phyloP scores from a whole-genome alignment of 2,888 invertebrate species.

The Oxytorus armatus region DNA sequence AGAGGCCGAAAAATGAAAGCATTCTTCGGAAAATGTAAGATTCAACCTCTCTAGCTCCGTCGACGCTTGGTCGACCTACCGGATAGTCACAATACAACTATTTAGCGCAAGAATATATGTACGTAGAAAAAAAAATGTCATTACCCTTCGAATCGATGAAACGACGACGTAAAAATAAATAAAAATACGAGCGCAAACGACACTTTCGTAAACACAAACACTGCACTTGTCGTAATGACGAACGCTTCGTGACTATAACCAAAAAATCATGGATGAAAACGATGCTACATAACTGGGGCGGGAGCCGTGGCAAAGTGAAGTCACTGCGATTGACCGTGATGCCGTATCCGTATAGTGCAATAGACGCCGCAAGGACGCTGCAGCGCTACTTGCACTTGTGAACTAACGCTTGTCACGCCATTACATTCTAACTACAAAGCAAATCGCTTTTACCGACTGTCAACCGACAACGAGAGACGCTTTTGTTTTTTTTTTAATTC shows the following conservation, averaged over 20 bases:
- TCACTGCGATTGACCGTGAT: too few species aligned
- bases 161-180: not conserved
- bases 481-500: too few species aligned
- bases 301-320: too few species aligned
- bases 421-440: too few species aligned
- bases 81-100: not conserved
- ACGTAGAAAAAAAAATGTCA: constrained; percentile 4
- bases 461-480: too few species aligned
- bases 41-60: not conserved
- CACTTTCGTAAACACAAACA: not conserved
- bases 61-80: not conserved
- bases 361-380: too few species aligned
- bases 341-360: too few species aligned
- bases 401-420: too few species aligned
- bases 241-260: not conserved
- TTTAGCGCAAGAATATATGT: not conserved
- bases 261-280: constrained; percentile 1
- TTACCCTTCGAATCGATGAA: constrained; percentile 34
- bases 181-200: not conserved
- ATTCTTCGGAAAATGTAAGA: not conserved
- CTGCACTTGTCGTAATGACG: not conserved
- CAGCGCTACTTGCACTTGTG: too few species aligned
- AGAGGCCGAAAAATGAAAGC: too few species aligned
- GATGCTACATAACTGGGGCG: not conserved
- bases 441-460: too few species aligned